Conservation (phyloP, 2,888 invertebrate species). For the Chouioia cunea region DNA sequence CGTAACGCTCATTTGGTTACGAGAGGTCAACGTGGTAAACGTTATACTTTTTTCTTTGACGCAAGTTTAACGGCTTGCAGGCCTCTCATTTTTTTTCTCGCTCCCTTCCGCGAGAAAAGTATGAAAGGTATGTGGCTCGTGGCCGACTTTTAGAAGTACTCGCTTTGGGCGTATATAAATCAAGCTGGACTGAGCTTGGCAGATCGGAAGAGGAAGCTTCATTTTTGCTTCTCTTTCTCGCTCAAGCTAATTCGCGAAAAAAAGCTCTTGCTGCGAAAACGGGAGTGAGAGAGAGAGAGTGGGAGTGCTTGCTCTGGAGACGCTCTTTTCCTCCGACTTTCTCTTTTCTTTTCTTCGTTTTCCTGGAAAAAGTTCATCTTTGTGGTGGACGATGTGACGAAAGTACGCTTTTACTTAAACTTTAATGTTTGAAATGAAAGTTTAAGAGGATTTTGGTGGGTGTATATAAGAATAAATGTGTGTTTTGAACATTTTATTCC, state of each 20-base stretch:
- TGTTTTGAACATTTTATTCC: too few relatives aligned
- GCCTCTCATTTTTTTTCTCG: constrained; percentile 16
- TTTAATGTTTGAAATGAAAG: too few relatives aligned
- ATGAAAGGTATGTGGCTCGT: too few relatives aligned
- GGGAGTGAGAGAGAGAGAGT: too few relatives aligned
- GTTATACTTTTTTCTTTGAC: constrained; percentile 30
- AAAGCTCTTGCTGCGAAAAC: constrained; percentile 6
- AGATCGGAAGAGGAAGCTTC: constrained; percentile 31
- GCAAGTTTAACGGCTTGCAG: constrained; percentile 33
- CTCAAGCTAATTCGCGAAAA: constrained; percentile 38
- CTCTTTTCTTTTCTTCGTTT: background rate
- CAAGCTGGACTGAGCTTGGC: constrained; percentile 39
- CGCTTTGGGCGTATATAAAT: constrained; percentile 31
- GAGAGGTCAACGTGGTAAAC: constrained; percentile 2
- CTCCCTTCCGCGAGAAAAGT: background rate
- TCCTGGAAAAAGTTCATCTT: background rate
- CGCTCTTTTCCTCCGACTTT: background rate
- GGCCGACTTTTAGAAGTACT: constrained; percentile 40
- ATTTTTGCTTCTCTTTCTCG: constrained; percentile 31
- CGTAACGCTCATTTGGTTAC: constrained; percentile 9
- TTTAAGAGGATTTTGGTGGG: too few relatives aligned
- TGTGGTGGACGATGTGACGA: background rate
- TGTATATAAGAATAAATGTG: too few relatives aligned
- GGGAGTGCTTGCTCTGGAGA: background rate
- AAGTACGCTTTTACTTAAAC: background rate